Base-by-base conservation (phyloP, 1,140 invertebrate species). In the Hypothenemus hampei region DNA sequence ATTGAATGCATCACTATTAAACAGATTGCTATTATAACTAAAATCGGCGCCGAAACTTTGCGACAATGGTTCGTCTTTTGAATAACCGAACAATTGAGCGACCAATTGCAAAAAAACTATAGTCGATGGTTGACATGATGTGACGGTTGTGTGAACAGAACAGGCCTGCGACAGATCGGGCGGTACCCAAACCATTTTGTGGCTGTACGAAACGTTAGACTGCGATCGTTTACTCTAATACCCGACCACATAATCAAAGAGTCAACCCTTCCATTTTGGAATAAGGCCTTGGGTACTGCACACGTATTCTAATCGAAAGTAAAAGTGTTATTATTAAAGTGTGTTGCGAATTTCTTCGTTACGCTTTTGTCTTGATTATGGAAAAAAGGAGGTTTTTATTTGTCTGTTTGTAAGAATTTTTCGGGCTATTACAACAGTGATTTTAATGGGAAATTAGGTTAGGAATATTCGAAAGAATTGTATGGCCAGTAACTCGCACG, bases 61-160 rank as follows among this genome's bases (percentile, higher is more conserved):
- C n/a, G 54, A 51, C 8, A 11, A n/a, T 41, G 45, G 10, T n/a
- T 59, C 53, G 57, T 79, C 77, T 19, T 58, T 55, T 0, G 79
- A 78, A 8, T 73, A 65, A 2, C 81, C 78, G 50, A 83, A 81
- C 1, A 83, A 60, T 16, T 73, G 73, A 0, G 76, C 67, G 1
- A 83, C 53, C 18, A 84, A 63, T 4, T 76, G 69, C 4, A 84
- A 59, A 58, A 78, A 83, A 66, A 82, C 66, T 24, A 78, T 73
- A 2, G 76, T 75, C 1, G 73, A 70, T 5, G 77, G 71, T 1
- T 78, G 74, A 59, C 82, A 84, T 53, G 75, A 76, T 0, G 78
- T 77, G 4, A 81, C 62, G 11, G 73, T 76, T 0, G 74, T 74
- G 3, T 72, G 54, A 4, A 74, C 65, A 5, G 66, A 51, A 61